phyloP scores from a whole-genome alignment of 2,797 vertebrate genomes.

The Knipowitschia caucasica region DNA sequence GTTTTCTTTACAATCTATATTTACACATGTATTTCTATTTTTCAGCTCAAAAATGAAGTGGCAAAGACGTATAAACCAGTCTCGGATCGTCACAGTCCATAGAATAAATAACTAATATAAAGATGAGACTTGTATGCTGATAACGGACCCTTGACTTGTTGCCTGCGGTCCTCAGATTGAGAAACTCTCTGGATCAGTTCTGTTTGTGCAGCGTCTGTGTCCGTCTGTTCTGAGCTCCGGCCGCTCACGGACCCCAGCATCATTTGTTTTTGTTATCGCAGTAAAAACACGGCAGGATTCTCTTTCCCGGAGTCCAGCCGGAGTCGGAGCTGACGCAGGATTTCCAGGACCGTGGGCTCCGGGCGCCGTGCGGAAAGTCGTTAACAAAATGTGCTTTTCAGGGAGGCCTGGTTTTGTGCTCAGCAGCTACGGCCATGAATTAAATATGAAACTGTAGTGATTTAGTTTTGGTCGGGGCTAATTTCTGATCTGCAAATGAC shows the following conservation, averaged over 20 bases:
- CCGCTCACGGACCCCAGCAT: background rate
- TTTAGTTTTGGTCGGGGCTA: background rate
- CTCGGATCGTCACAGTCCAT: too few species aligned
- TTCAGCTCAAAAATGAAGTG: too few species aligned
- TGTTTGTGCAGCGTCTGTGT: background rate
- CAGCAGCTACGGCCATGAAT: conserved; percentile 5
- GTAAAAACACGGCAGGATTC: conserved; percentile 17
- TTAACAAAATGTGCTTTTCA: conserved; percentile 25
- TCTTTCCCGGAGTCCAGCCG: conserved; percentile 4
- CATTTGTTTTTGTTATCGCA: conserved; percentile 11
- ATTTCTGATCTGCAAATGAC: background rate
- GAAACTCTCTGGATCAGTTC: too few species aligned
- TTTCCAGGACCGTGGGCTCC: background rate
- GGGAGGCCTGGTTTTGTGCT: conserved; percentile 12
- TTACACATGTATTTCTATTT: too few species aligned
- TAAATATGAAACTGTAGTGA: conserved; percentile 9
- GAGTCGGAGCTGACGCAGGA: conserved; percentile 26
- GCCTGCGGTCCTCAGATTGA: too few species aligned
- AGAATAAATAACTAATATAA: too few species aligned
- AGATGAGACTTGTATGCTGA: too few species aligned
- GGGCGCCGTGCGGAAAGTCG: conserved; percentile 18
- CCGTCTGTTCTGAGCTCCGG: conserved; percentile 18
- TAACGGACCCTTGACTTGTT: too few species aligned
- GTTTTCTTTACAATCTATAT: too few species aligned
- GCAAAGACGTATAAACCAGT: too few species aligned